These are phyloP conservation scores for Saguinus imperator DNA, from an alignment of 2,113 vertebrate genomes.

Conservation along the genomic window DNA sequence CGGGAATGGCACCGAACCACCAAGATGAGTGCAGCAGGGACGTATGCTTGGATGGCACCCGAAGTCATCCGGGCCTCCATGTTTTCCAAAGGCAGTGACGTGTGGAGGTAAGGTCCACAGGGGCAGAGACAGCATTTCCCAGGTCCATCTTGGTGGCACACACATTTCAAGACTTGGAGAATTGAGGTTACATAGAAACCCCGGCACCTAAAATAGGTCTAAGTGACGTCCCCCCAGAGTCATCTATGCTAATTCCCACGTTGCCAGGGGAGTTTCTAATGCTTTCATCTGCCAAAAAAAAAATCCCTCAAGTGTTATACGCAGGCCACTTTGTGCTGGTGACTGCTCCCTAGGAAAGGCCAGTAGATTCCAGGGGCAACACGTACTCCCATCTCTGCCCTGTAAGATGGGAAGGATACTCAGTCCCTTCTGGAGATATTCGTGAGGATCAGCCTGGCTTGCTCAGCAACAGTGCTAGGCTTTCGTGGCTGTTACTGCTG, in stretches of 20 bases:
- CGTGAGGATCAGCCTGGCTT: not conserved
- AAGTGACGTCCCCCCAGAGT: not conserved
- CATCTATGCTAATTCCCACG: not conserved
- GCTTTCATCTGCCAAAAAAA: not conserved
- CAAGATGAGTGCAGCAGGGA: conserved; percentile 98
- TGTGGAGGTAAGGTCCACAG: conserved; percentile 92
- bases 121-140: not conserved
- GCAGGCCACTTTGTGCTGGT: not conserved
- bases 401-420: not conserved
- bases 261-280: not conserved
- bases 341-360: not conserved
- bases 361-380: not conserved
- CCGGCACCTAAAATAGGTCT: not conserved
- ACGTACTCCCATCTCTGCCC: not conserved
- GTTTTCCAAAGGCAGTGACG: conserved; percentile 98
- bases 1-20: conserved; percentile 98
- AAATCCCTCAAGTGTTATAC: not conserved
- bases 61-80: conserved; percentile 98
- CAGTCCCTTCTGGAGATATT: not conserved
- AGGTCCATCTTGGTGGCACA: not conserved
- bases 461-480: not conserved
- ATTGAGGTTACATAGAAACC: not conserved
- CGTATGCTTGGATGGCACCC: conserved; percentile 98
- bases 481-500: not conserved
- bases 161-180: not conserved